Percentiles rank a stretch among this genome's conserved stretches.
Conservation (phyloP, 1,140 invertebrate genomes). For the Aradophagus sp. region DNA sequence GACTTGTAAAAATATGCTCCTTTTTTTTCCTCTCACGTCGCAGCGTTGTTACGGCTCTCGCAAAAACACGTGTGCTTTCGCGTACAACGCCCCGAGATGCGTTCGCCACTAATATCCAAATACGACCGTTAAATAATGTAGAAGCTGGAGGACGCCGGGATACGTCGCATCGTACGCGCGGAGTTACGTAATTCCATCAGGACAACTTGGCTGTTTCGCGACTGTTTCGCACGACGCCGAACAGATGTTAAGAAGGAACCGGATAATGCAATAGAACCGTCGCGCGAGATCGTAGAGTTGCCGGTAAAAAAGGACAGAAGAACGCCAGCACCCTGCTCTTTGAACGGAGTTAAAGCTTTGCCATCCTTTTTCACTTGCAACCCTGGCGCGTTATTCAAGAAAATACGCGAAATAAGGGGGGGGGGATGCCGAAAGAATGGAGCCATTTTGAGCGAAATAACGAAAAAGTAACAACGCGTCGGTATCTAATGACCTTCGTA, state of each 20-base stretch:
- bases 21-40: too few relatives aligned
- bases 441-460: conserved; percentile 15
- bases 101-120: conserved; percentile 40
- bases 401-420: conserved; percentile 8
- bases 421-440: conserved; percentile 9
- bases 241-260: conserved; percentile 45
- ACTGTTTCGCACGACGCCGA: conserved; percentile 38
- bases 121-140: conserved; percentile 43
- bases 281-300: conserved; percentile 17
- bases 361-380: too few relatives aligned
- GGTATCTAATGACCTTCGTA: conserved; percentile 11
- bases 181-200: conserved; percentile 46
- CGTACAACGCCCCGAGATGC: conserved; percentile 12
- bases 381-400: too few relatives aligned
- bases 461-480: conserved; percentile 9
- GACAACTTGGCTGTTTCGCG: conserved; percentile 41
- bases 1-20: too few relatives aligned
- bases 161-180: conserved; percentile 25
- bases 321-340: too few relatives aligned
- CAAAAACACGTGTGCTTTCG: conserved; percentile 6
- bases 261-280: conserved; percentile 42
- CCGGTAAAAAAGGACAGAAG: background rate
- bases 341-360: too few relatives aligned
- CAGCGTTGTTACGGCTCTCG: too few relatives aligned
- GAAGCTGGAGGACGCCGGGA: conserved; percentile 21